phyloP scores from a whole-genome alignment of 2,113 vertebrate species.

The Callithrix jacchus region DNA sequence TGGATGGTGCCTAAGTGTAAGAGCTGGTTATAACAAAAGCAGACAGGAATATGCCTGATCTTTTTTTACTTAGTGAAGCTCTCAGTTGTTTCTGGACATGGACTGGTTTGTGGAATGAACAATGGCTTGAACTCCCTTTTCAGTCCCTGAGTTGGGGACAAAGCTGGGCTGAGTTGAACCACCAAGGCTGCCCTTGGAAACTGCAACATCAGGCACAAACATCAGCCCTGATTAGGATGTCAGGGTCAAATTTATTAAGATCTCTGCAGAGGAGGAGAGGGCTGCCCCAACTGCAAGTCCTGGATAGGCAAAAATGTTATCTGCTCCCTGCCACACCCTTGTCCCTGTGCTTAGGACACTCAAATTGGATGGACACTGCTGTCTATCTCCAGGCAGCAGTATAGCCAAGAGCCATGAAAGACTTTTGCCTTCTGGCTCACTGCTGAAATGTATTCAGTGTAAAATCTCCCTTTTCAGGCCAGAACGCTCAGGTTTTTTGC shows the following conservation, averaged over 20 bases:
- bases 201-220: not conserved
- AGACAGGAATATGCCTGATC: not conserved
- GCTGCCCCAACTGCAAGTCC: not conserved
- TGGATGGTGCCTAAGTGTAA: not conserved
- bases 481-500: not conserved
- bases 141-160: not conserved
- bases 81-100: not conserved
- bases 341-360: not conserved
- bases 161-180: not conserved
- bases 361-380: not conserved
- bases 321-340: not conserved
- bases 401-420: not conserved
- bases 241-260: not conserved
- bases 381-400: not conserved
- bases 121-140: not conserved
- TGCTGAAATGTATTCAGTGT: not conserved
- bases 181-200: not conserved
- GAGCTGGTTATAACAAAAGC: not conserved
- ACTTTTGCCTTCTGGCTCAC: not conserved
- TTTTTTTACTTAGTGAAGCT: not conserved
- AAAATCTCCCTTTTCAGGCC: not conserved
- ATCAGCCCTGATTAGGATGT: not conserved
- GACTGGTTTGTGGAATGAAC: not conserved
- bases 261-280: not conserved
- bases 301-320: not conserved